Evolutionary conservation across 2,888 invertebrate genomes (phyloP), one percentile per base, ranked within the genome.

Genomic region (Scelioninae gen. 1): DNA sequence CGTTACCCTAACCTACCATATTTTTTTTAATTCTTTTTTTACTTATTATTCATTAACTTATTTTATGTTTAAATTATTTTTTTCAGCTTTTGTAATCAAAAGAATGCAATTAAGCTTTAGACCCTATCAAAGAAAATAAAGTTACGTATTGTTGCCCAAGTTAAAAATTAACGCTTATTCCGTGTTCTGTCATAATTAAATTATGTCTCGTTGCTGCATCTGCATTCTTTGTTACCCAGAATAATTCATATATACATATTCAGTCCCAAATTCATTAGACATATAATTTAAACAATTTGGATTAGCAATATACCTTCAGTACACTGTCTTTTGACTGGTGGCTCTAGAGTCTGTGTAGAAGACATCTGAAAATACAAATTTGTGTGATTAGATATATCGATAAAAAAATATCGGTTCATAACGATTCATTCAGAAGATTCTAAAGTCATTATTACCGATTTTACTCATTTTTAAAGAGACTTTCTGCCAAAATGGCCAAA

Each of bases 251-350:
- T 83, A 68, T 58, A 60, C 63, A 71, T 75, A 58, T 51, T 47
- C 51, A 65, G 72, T 87, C 84, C 79, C 71, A 84, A 84, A 86
- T 74, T 75, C 60, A 72, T 63, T 62, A 56, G 7, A 40, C 51
- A n/a, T n/a, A 71, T 38, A 66, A n/a, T 32, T 43, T 65, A n/a
- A n/a, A n/a, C n/a, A n/a, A 9, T 38, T 71, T 85, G 84, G 65
- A 80, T 88, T 88, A 88, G 92, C 90, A 92, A 92, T 88, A 85
- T 92, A 92, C 92, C 92, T 92, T 92, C 92, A 45, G 88, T 83
- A 87, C 90, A 87, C 29, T 85, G 75, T 85, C 91, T 92, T 87
- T 92, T 92, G 49, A 60, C 84, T 8, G 88, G 89, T 58, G 90
- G 89, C 69, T 92, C 92, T 72, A 85, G 82, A 82, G 86, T 91